phyloP scores from a whole-genome alignment of 2,888 invertebrate species.

The Aphodius granarius region DNA sequence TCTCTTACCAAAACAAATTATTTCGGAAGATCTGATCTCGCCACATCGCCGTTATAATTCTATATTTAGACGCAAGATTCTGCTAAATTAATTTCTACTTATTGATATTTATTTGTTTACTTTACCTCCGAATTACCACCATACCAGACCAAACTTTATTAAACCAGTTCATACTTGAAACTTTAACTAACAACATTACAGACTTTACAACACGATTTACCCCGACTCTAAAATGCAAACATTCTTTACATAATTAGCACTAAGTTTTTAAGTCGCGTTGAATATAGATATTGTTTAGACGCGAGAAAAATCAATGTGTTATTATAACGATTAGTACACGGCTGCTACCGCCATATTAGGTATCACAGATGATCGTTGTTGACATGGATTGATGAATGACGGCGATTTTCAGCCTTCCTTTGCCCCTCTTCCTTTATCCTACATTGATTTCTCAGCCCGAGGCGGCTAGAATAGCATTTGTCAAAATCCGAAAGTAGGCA shows the following conservation, averaged over 20 bases:
- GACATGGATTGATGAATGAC: conserved; percentile 48
- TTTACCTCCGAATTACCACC: neutral
- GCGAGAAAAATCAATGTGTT: conserved; percentile 44
- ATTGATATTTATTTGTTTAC: neutral
- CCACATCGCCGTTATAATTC: neutral
- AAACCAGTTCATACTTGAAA: neutral
- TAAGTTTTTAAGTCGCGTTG: neutral
- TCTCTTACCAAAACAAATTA: neutral
- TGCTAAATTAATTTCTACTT: neutral
- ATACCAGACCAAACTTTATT: neutral
- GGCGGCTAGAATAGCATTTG: neutral
- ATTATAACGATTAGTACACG: conserved; percentile 46
- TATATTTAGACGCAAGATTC: neutral
- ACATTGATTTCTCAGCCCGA: conserved; percentile 15
- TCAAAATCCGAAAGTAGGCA: neutral
- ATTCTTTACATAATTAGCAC: too few relatives aligned
- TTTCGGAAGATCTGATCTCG: neutral
- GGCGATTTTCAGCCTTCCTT: conserved; percentile 1
- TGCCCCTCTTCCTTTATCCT: conserved; percentile 8
- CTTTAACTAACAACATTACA: too few relatives aligned
- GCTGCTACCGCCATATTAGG: conserved; percentile 45
- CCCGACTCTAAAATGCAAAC: too few relatives aligned
- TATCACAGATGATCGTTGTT: conserved; percentile 44
- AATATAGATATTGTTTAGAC: neutral
- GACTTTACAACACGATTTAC: too few relatives aligned